Conservation (phyloP, 2,113 vertebrate genomes). For the Calonectris borealis region DNA sequence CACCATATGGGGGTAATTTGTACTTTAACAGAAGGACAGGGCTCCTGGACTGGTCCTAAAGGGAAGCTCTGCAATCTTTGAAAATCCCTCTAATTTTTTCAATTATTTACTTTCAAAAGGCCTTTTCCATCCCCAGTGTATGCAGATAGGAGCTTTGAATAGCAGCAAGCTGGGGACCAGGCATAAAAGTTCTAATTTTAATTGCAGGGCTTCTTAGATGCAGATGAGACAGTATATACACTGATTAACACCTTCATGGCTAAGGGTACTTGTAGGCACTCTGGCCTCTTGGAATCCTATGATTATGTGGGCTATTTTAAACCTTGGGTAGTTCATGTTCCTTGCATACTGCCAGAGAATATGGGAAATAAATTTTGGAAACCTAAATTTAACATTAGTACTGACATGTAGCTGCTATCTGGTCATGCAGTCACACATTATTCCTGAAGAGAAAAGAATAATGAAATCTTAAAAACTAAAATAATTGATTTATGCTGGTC, state of each 20-base stretch:
- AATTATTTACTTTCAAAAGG: constrained; percentile 71
- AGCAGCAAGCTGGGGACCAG: constrained; percentile 40
- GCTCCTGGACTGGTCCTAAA: constrained; percentile 51
- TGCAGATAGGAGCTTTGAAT: constrained; percentile 47
- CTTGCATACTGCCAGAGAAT: not conserved
- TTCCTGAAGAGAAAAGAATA: not conserved
- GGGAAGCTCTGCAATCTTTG: constrained; percentile 46
- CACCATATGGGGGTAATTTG: constrained; percentile 65
- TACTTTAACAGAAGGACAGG: constrained; percentile 62
- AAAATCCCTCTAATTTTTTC: constrained; percentile 68
- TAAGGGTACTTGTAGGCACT: not conserved
- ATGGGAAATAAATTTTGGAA: not conserved
- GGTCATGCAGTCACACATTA: not conserved
- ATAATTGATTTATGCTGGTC: not conserved
- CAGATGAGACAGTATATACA: constrained; percentile 36
- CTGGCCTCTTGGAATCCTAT: not conserved
- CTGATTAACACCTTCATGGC: constrained; percentile 63
- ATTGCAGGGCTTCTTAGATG: constrained; percentile 63
- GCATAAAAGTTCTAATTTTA: constrained; percentile 62
- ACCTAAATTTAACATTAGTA: not conserved
- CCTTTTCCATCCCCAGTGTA: constrained; percentile 51
- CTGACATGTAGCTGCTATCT: not conserved
- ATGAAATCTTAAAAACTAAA: not conserved
- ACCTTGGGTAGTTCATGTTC: not conserved
- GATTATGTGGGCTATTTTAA: not conserved